A percentile compares a stretch with the other conserved stretches of the same genome.
Conservation (phyloP, 2,888 invertebrate species). For the Polietes domitor region DNA sequence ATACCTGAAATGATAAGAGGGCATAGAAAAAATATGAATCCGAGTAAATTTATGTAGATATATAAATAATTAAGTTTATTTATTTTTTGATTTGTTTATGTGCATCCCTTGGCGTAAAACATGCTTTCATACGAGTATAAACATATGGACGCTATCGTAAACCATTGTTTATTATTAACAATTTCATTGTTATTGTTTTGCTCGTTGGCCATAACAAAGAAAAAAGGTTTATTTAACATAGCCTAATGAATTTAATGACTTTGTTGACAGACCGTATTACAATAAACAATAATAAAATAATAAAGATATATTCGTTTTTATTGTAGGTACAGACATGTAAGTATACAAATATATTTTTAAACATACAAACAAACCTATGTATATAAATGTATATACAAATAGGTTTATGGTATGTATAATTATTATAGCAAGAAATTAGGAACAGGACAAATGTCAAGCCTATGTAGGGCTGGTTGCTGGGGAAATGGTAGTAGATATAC, state of each 20-base stretch:
- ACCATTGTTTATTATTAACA: neutral
- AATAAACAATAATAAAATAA: slow-evolving; percentile 9
- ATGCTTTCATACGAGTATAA: neutral
- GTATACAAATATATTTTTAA: too few species aligned
- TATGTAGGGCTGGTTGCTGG: neutral
- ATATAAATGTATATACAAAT: neutral
- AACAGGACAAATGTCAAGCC: neutral
- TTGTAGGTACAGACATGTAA: too few species aligned
- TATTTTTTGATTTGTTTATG: slow-evolving; percentile 13
- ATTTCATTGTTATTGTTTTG: neutral
- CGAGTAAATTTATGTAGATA: neutral
- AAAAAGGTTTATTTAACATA: neutral
- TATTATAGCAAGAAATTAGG: neutral
- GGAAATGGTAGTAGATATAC: neutral
- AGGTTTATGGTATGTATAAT: neutral
- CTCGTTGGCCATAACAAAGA: neutral
- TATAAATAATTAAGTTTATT: slow-evolving; percentile 16
- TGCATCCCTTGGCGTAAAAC: too few species aligned
- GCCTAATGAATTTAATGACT: neutral
- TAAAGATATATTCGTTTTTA: neutral
- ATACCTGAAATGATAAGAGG: slow-evolving; percentile 23
- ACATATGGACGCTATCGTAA: neutral
- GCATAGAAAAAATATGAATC: neutral
- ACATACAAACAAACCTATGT: neutral
- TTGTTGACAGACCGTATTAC: slow-evolving; percentile 12